Conservation (phyloP, 2,113 vertebrate genomes). For the Prolemur simus region DNA sequence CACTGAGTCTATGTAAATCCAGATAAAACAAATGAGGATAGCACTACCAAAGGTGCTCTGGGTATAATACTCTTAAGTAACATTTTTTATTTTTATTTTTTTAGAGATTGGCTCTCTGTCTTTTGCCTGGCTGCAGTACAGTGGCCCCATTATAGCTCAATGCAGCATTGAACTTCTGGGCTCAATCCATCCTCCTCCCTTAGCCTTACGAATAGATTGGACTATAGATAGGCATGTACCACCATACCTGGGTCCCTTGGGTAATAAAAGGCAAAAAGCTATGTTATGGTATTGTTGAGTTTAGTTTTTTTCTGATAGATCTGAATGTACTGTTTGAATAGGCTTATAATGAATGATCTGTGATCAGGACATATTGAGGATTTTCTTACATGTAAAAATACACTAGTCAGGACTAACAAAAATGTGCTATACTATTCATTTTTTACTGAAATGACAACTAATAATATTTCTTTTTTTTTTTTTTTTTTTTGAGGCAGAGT, state of each 20-base stretch:
- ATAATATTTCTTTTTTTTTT: not conserved
- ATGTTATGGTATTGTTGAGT: not conserved
- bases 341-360: not conserved
- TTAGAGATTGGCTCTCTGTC: too few species aligned
- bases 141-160: too few species aligned
- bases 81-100: too few species aligned
- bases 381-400: not conserved
- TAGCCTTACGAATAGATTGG: too few species aligned
- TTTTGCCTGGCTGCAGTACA: too few species aligned
- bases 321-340: not conserved
- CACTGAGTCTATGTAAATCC: not conserved
- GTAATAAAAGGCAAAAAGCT: not conserved
- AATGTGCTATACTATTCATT: not conserved
- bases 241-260: not conserved
- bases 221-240: too few species aligned
- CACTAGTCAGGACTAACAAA: not conserved
- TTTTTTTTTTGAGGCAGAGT: too few species aligned
- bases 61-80: too few species aligned
- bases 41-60: not conserved
- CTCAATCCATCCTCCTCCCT: too few species aligned
- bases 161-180: too few species aligned
- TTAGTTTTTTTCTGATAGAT: not conserved
- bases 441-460: not conserved
- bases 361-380: not conserved
- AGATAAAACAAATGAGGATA: not conserved